These are phyloP conservation scores for Mungos mungo DNA, from an alignment of 2,113 vertebrate species.

Conservation along the genomic window DNA sequence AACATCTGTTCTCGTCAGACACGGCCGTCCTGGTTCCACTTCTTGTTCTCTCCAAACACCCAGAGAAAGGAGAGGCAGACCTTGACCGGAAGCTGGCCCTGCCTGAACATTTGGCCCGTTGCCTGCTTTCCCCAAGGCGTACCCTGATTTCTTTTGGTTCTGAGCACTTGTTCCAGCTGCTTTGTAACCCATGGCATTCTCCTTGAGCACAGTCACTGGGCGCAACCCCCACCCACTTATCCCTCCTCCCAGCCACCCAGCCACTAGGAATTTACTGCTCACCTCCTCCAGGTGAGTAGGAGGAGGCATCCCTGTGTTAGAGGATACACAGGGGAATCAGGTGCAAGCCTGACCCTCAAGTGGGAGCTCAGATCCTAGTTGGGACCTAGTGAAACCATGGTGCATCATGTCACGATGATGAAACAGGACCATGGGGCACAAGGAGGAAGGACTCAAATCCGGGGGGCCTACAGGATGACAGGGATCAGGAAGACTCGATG, in stretches of 20 bases:
- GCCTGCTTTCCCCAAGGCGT: not conserved
- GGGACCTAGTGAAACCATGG: not conserved
- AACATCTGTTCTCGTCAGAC: constrained; percentile 65
- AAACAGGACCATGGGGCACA: not conserved
- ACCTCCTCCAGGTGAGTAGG: not conserved
- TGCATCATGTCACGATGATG: not conserved
- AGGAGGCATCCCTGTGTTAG: not conserved
- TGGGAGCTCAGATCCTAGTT: not conserved
- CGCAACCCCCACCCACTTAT: not conserved
- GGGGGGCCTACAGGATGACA: not conserved
- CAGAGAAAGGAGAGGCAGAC: not conserved
- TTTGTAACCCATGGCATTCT: not conserved
- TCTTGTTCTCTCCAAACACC: not conserved
- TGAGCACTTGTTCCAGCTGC: not conserved
- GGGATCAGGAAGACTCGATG: not conserved
- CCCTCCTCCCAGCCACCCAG: not conserved
- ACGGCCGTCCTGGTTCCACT: not conserved
- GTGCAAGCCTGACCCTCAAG: not conserved
- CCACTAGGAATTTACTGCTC: not conserved
- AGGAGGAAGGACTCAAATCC: not conserved
- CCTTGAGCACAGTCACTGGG: not conserved
- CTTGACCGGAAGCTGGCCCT: not conserved
- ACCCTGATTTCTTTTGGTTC: constrained; percentile 38
- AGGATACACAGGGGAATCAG: not conserved
- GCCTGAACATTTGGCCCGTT: not conserved